Conservation (phyloP, 2,888 invertebrate species). For the Argyresthia goedartella region DNA sequence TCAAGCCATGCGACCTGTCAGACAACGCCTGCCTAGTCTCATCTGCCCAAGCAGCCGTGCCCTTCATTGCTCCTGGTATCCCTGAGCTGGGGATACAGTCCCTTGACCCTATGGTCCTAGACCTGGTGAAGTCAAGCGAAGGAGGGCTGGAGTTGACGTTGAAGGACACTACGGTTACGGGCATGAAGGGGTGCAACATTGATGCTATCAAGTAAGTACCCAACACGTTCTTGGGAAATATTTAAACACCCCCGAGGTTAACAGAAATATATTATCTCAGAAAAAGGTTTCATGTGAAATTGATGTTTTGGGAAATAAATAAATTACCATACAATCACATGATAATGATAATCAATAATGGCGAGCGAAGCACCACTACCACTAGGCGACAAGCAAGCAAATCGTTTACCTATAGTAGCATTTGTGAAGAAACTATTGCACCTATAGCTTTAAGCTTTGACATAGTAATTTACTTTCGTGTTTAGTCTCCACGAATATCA, state of each 20-base stretch:
- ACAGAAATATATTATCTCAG: too few species aligned
- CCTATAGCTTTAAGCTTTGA: too few species aligned
- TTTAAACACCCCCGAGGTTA: too few species aligned
- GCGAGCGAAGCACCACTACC: too few species aligned
- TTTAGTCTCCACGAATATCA: too few species aligned
- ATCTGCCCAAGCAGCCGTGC: slow-evolving; percentile 36
- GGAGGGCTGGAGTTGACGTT: slow-evolving; percentile 34
- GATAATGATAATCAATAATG: too few species aligned
- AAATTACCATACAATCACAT: too few species aligned
- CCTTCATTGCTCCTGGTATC: slow-evolving; percentile 33
- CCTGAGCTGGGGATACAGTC: slow-evolving; percentile 37
- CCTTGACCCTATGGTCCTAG: slow-evolving; percentile 43
- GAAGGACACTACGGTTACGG: slow-evolving; percentile 36
- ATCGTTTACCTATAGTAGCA: too few species aligned
- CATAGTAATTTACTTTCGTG: too few species aligned
- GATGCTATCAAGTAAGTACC: slow-evolving; percentile 43
- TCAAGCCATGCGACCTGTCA: slow-evolving; percentile 37
- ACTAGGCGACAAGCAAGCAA: too few species aligned
- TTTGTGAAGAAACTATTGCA: too few species aligned
- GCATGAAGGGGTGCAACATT: slow-evolving; percentile 39
- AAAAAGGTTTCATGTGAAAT: not conserved
- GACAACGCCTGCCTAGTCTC: slow-evolving; percentile 33
- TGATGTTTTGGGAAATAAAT: too few species aligned
- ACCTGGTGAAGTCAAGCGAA: slow-evolving; percentile 33
- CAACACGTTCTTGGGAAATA: not conserved